Conservation (phyloP, 2,888 invertebrate genomes). For the Lithophane leautieri region DNA sequence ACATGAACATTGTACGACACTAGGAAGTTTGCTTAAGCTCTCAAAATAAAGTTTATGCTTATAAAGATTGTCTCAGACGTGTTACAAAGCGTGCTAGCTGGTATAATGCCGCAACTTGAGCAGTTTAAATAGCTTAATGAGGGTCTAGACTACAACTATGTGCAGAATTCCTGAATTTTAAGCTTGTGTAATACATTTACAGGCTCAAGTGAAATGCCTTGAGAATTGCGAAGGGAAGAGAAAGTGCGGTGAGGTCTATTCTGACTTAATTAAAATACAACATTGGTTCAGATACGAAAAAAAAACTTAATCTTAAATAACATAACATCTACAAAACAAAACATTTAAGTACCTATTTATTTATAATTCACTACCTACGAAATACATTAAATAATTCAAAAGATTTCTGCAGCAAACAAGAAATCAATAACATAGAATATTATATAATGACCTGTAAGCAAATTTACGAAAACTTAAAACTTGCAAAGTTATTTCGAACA, state of each 20-base stretch:
- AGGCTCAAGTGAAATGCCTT: slow-evolving; percentile 7
- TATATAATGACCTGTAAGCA: not conserved
- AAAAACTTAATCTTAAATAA: not conserved
- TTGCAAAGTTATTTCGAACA: slow-evolving; percentile 44
- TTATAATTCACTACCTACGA: not conserved
- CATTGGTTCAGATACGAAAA: not conserved
- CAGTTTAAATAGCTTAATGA: slow-evolving; percentile 43
- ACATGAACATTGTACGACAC: slow-evolving; percentile 38
- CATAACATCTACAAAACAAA: not conserved
- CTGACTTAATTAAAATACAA: not conserved
- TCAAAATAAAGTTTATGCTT: slow-evolving; percentile 52
- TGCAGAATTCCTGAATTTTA: slow-evolving; percentile 36
- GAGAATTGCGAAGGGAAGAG: not conserved
- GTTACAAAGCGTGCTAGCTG: slow-evolving; percentile 40
- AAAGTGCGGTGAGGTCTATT: not conserved
- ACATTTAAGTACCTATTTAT: not conserved
- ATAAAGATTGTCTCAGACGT: slow-evolving; percentile 43
- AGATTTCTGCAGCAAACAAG: not conserved
- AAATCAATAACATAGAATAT: slow-evolving; percentile 13
- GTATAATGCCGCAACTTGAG: slow-evolving; percentile 41
- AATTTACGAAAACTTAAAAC: slow-evolving; percentile 4
- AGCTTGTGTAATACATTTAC: slow-evolving; percentile 37
- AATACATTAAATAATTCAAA: not conserved
- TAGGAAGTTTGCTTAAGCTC: slow-evolving; percentile 32
- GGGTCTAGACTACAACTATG: slow-evolving; percentile 28